A percentile compares a stretch with the other conserved stretches of the same genome.
These are phyloP conservation scores for Protaetia brevitarsis DNA, from an alignment of 1,140 invertebrate species.

Conservation along the genomic window DNA sequence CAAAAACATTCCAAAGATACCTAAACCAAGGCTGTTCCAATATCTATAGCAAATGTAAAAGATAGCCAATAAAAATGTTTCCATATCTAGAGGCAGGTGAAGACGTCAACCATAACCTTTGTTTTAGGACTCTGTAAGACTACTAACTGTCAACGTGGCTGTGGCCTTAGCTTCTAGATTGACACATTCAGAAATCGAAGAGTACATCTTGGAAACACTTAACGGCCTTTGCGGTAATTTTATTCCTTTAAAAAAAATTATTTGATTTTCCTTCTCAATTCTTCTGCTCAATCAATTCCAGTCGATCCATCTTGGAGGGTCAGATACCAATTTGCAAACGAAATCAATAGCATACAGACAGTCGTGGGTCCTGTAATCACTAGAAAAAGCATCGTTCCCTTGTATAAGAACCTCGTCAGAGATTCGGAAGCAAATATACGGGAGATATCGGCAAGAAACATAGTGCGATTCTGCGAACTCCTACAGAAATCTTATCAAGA, in stretches of 20 bases:
- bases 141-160: slow-evolving; percentile 35
- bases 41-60: too few relatives aligned
- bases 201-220: slow-evolving; percentile 36
- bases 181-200: slow-evolving; percentile 33
- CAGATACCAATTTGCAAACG: slow-evolving; percentile 34
- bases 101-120: not conserved
- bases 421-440: slow-evolving; percentile 40
- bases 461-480: slow-evolving; percentile 36
- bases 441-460: slow-evolving; percentile 32
- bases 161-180: slow-evolving; percentile 35
- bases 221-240: slow-evolving; percentile 23
- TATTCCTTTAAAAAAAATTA: not conserved
- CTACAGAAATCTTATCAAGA: slow-evolving; percentile 33
- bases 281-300: slow-evolving; percentile 31
- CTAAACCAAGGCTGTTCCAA: too few relatives aligned
- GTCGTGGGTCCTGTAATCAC: slow-evolving; percentile 29
- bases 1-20: too few relatives aligned
- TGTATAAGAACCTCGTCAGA: slow-evolving; percentile 35
- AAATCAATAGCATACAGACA: slow-evolving; percentile 36
- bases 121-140: slow-evolving; percentile 40
- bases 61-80: too few relatives aligned
- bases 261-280: not conserved
- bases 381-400: slow-evolving; percentile 29
- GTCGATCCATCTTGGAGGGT: slow-evolving; percentile 40
- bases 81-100: too few relatives aligned